phyloP scores from a whole-genome alignment of 2,113 vertebrate genomes.

The Macquaria ambigua region DNA sequence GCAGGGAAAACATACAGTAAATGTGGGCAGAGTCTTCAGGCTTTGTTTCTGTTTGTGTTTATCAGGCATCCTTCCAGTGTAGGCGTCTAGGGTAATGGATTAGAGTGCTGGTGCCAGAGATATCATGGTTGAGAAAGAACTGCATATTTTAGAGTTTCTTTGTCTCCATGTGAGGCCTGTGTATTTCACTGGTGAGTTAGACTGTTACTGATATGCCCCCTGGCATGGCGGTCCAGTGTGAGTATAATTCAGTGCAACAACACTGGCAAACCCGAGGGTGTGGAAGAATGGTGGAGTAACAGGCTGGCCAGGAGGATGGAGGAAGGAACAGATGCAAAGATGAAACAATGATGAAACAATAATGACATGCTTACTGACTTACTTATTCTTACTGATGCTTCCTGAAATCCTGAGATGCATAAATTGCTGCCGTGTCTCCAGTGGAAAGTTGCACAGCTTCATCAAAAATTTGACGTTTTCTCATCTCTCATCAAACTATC shows the following conservation, averaged over 20 bases:
- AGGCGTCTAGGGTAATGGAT: constrained; percentile 83
- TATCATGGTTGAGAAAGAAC: constrained; percentile 75
- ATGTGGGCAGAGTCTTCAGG: constrained; percentile 78
- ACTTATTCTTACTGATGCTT: constrained; percentile 48
- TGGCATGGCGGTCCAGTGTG: constrained; percentile 64
- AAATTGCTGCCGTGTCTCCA: constrained; percentile 11
- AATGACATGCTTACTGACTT: constrained; percentile 47
- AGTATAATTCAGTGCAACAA: constrained; percentile 67
- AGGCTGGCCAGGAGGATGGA: constrained; percentile 54
- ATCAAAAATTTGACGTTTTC: constrained; percentile 40
- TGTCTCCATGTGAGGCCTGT: constrained; percentile 73
- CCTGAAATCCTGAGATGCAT: constrained; percentile 35
- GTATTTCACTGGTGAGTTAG: constrained; percentile 55
- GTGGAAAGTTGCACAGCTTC: constrained; percentile 34
- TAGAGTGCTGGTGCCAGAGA: constrained; percentile 76
- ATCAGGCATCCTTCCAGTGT: constrained; percentile 79
- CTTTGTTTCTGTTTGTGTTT: constrained; percentile 82
- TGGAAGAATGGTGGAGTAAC: constrained; percentile 47
- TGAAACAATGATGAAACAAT: constrained; percentile 49
- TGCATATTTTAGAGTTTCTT: constrained; percentile 75
- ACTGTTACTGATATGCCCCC: constrained; percentile 69
- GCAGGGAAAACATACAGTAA: constrained; percentile 68
- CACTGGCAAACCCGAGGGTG: constrained; percentile 55
- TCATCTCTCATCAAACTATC: constrained; percentile 37
- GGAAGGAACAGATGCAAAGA: constrained; percentile 40